A percentile compares a stretch with the other conserved stretches of the same genome.
These are phyloP conservation scores for Dasyurus viverrinus DNA, from an alignment of 2,113 vertebrate genomes.

Conservation along the genomic window DNA sequence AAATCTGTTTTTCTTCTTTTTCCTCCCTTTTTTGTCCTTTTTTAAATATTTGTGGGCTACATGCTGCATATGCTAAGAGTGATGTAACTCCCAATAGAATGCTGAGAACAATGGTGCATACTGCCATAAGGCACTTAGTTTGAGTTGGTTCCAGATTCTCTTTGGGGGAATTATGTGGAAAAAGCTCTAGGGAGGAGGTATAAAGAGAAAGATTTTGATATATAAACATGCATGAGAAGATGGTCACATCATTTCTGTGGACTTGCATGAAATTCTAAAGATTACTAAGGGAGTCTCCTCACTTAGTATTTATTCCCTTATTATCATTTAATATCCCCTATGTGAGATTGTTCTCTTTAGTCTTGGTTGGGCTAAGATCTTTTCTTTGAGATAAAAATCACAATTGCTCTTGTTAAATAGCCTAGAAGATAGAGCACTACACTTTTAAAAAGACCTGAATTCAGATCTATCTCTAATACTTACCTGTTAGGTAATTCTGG, in stretches of 20 bases:
- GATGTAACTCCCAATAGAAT: background rate
- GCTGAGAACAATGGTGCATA: background rate
- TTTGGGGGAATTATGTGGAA: too few species aligned
- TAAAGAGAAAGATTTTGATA: background rate
- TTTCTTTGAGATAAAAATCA: background rate
- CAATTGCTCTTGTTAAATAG: background rate
- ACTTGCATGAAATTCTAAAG: background rate
- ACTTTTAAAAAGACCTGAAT: background rate
- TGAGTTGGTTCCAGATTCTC: background rate
- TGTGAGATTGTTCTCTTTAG: background rate
- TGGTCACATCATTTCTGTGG: background rate
- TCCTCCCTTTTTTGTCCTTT: background rate
- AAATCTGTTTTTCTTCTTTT: background rate
- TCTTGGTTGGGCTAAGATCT: background rate
- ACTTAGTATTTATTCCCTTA: too few species aligned
- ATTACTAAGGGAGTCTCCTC: background rate
- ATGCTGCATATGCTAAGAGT: background rate
- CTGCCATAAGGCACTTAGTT: background rate
- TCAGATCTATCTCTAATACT: too few species aligned
- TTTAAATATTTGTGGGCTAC: background rate
- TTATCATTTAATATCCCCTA: background rate
- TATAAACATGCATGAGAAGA: background rate
- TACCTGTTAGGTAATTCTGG: too few species aligned
- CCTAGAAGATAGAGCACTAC: background rate
- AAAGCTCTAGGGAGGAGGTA: background rate